These are phyloP conservation scores for Lates calcarifer DNA, from an alignment of 2,113 vertebrate genomes.

Conservation along the genomic window DNA sequence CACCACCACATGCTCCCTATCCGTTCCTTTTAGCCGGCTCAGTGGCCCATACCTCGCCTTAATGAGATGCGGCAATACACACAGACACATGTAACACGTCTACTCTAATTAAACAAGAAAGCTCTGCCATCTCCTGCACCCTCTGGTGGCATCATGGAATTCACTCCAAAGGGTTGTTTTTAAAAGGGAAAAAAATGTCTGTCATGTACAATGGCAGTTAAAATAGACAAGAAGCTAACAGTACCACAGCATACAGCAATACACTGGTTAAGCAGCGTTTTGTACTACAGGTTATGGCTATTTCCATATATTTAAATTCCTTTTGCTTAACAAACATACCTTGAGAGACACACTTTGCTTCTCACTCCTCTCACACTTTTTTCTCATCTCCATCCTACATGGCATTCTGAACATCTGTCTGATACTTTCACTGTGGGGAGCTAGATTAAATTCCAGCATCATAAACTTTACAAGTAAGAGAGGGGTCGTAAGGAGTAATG, in stretches of 20 bases:
- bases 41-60: conserved; percentile 65
- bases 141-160: conserved; percentile 55
- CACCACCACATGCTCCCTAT: conserved; percentile 67
- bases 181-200: conserved; percentile 1
- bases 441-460: neutral
- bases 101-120: conserved; percentile 74
- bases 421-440: neutral
- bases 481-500: neutral
- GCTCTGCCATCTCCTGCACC: conserved; percentile 51
- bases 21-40: conserved; percentile 65
- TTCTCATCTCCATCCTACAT: neutral
- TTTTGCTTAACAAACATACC: neutral
- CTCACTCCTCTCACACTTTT: too few species aligned
- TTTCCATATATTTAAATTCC: neutral
- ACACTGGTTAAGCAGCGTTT: neutral
- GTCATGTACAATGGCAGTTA: neutral
- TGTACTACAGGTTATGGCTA: neutral
- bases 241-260: neutral
- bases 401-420: neutral
- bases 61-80: conserved; percentile 79
- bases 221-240: neutral
- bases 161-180: conserved; percentile 48
- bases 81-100: conserved; percentile 82
- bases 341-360: neutral
- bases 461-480: neutral